Evolutionary conservation across 2,797 vertebrate genomes (phyloP), one percentile per base, ranked within the genome.

Genomic region (Calcarius lapponicus): DNA sequence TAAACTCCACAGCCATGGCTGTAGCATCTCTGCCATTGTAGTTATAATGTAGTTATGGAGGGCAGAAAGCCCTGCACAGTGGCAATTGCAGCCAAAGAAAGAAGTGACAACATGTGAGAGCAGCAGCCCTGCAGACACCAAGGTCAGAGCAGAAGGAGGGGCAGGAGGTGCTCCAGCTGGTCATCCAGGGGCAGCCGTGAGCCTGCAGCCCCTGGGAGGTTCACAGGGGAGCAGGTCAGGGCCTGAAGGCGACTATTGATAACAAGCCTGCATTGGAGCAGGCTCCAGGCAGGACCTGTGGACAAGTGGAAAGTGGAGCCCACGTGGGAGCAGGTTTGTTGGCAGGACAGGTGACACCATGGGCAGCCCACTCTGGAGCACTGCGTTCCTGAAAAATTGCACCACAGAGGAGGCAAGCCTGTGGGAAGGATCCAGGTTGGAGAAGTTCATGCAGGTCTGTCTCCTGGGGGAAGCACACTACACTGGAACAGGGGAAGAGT

Each of bases 331-430:
- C 26, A 69, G 22, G 16, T 36, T 29, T 18, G 7, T 8, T 17
- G 13, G 16, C n/a, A 57, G 17, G 10, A 40, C 6, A 4, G 10
- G 24, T 16, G 20, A 17, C 6, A 6, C 10, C 3, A 2, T 3
- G 4, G 32, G 32, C 5, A 4, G 38, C 42, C 10, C 11, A 10
- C 28, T 3, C 9, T 8, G 32, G 22, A 31, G 28, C 28, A 57
- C 6, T 3, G 5, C 4, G 1, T 10, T 38, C 13, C 43, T 36
- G 24, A 32, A 38, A 16, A 20, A 36, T 25, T 20, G 7, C 13
- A 17, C 28, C 9, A 28, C 5, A 9, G 3, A 6, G 38, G 10
- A 15, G 9, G 17, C 11, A 72, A 69, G 13, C 7, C 42, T 19
- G 6, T 21, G 17, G 53, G n/a, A 50, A 57, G 20, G 9, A 61